Conservation (phyloP, 2,113 vertebrate species). For the Pelusios castaneus region DNA sequence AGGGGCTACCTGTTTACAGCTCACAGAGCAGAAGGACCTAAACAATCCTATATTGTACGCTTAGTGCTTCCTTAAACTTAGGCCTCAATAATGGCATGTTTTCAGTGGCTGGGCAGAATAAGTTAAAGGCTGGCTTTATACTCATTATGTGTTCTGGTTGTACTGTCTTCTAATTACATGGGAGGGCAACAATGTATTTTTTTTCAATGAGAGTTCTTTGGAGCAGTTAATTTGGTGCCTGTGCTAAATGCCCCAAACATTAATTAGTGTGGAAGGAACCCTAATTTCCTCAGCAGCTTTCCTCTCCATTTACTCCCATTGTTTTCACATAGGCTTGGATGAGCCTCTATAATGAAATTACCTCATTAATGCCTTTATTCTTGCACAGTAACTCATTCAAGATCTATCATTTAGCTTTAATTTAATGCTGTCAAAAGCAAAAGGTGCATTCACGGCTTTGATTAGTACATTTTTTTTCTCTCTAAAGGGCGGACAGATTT, state of each 20-base stretch:
- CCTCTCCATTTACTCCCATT: conserved; percentile 85
- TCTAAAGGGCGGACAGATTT: conserved; percentile 87
- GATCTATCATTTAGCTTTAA: conserved; percentile 90
- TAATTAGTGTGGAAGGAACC: conserved; percentile 98
- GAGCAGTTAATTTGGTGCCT: conserved; percentile 97
- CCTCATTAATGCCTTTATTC: conserved; percentile 94
- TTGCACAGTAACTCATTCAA: conserved; percentile 91
- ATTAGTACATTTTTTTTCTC: conserved; percentile 78
- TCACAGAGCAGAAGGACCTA: conserved; percentile 83
- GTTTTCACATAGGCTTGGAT: conserved; percentile 87
- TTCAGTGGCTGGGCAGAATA: conserved; percentile 77
- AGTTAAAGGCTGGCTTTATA: conserved; percentile 90
- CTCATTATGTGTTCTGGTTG: conserved; percentile 91
- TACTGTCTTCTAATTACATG: conserved; percentile 92
- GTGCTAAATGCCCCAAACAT: conserved; percentile 91
- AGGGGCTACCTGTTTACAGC: conserved; percentile 93
- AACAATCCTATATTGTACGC: conserved; percentile 93
- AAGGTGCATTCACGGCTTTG: conserved; percentile 84
- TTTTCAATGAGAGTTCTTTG: conserved; percentile 88
- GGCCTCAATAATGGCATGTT: conserved; percentile 85
- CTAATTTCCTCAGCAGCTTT: conserved; percentile 90
- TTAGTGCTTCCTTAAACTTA: conserved; percentile 88
- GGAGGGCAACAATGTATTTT: conserved; percentile 92
- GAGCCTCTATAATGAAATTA: conserved; percentile 94
- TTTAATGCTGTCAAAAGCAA: conserved; percentile 88